phyloP scores from a whole-genome alignment of 2,797 vertebrate genomes.

The Cichlasoma orientale region DNA sequence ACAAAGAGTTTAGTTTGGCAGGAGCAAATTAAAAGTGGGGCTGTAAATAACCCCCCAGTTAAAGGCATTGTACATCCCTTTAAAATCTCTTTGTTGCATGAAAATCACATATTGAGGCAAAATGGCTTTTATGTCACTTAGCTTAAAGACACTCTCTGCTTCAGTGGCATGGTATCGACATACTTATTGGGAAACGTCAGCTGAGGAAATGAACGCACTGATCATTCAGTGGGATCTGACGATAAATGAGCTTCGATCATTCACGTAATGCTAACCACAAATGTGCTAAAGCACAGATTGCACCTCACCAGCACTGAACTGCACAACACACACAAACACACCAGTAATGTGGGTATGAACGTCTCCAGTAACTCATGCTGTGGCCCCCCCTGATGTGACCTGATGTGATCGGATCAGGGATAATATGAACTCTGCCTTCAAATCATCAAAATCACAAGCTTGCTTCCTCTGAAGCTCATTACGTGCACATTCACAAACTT shows the following conservation, averaged over 20 bases:
- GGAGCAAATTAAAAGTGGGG: conserved; percentile 28
- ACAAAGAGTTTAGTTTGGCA: conserved; percentile 43
- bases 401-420: conserved; percentile 39
- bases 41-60: conserved; percentile 31
- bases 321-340: not conserved
- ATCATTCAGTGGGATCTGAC: not conserved
- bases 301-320: not conserved
- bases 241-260: not conserved
- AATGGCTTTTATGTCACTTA: not conserved
- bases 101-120: conserved; percentile 5
- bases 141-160: not conserved
- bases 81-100: not conserved
- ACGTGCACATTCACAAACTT: not conserved
- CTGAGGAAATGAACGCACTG: not conserved
- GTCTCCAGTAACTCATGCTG: conserved; percentile 35
- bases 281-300: not conserved
- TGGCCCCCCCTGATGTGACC: conserved; percentile 15
- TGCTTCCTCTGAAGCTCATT: conserved; percentile 14
- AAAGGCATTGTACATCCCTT: conserved; percentile 13
- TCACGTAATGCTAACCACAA: not conserved
- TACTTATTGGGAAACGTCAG: not conserved
- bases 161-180: conserved; percentile 2
- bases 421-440: conserved; percentile 29
- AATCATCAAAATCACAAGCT: conserved; percentile 36
- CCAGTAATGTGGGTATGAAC: not conserved